Base-by-base conservation (phyloP, 2,113 vertebrate species). In the Nothocercus nigrocapillus region DNA sequence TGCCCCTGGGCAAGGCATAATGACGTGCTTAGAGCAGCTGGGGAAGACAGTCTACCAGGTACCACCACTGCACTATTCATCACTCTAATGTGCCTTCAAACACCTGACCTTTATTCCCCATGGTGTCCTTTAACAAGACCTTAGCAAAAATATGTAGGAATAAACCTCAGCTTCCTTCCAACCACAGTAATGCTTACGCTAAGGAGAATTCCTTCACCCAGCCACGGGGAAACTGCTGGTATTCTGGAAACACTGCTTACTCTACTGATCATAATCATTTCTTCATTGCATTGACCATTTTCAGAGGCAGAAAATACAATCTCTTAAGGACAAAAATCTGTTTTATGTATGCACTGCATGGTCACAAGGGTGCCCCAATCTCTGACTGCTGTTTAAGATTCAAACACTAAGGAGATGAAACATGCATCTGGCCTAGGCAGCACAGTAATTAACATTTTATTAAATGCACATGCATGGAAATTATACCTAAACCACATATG, bases 11-110 rank as follows among this genome's bases (percentile, higher is more conserved):
- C 38, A 73, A 45, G 30, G 59, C 14, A 49, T 7, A 44, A 40
- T 6, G 11, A 49, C 25, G 3, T 34, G 14, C 22, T 49, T n/a
- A 25, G 16, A 75, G 56, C n/a, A 58, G 17, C 0, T 1, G 36
- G 38, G 45, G 27, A 45, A 66, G 27, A 17, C 1, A 0, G 16
- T 42, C 66, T 42, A 42, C 77, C 63, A 76, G 49, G 34, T 34
- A 54, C 63, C 47, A 30, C 13, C 0, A 0, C n/a, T 51, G 22
- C 58, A 32, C 22, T 58, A 6, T 36, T 66, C 58, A 51, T 49
- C 58, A 30, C 45, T 51, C 56, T 94, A 59, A 25, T 85, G 47
- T 13, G 72, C 79, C 51, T 45, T 79, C 61, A 44, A n/a, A 49
- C 40, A 74, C 1, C 0, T 5, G 14, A 42, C 64, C n/a, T 69